A percentile compares a stretch with the other conserved stretches of the same genome.
Conservation (phyloP, 1,140 invertebrate genomes). For the Drosophila leontia region DNA sequence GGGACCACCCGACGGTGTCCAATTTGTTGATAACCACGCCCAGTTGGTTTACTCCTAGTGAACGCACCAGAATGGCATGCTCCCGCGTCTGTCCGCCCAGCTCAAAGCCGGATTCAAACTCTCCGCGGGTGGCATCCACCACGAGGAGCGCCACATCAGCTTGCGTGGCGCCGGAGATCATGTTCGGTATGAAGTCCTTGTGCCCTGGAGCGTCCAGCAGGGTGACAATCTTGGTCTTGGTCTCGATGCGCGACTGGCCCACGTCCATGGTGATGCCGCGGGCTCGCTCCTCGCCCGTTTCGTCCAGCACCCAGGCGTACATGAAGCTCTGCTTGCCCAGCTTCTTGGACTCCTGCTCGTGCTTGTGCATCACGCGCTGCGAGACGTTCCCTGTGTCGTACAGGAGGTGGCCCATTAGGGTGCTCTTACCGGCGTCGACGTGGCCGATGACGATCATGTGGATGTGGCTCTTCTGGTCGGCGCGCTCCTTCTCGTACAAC, state of each 20-base stretch:
- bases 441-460: conserved; percentile 99
- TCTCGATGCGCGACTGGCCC: conserved; percentile 97
- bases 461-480: conserved; percentile 92
- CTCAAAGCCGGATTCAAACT: conserved; percentile 99
- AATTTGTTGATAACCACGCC: conserved; percentile 95
- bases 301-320: conserved; percentile 99
- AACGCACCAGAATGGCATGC: conserved; percentile 96
- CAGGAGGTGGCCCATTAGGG: conserved; percentile 97
- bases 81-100: conserved; percentile 98
- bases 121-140: conserved; percentile 97
- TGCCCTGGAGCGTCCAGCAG: conserved; percentile 99
- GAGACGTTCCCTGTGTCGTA: conserved; percentile 96
- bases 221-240: conserved; percentile 91
- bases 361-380: conserved; percentile 97
- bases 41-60: conserved; percentile 95
- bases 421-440: conserved; percentile 99
- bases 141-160: conserved; percentile 98
- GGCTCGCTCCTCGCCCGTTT: conserved; percentile 98
- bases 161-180: conserved; percentile 98
- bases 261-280: conserved; percentile 98
- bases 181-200: conserved; percentile 99
- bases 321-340: conserved; percentile 99
- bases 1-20: conserved; percentile 92
- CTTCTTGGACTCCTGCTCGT: conserved; percentile 99
- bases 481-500: conserved; percentile 91